These are phyloP conservation scores for Ceratothoa steindachneri DNA, from an alignment of 2,888 invertebrate genomes.

Conservation along the genomic window DNA sequence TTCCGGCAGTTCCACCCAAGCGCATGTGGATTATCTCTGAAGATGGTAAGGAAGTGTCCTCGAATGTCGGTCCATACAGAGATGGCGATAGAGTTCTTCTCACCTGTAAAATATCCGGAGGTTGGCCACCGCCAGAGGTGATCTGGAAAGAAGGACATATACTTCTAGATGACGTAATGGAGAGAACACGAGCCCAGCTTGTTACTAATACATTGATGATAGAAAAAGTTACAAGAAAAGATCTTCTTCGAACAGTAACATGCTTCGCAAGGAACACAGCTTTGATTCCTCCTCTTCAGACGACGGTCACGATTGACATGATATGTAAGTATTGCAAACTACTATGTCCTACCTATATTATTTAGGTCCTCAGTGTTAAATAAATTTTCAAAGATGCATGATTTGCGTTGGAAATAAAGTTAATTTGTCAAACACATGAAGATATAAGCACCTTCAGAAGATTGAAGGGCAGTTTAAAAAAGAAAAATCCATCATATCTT, in stretches of 20 bases:
- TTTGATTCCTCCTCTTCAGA: conserved; percentile 11
- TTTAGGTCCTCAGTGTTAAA: too few relatives aligned
- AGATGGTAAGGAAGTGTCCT: conserved; percentile 9
- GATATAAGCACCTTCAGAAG: too few relatives aligned
- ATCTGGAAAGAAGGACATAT: conserved; percentile 16
- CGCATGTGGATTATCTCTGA: conserved; percentile 15
- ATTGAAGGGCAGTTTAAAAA: too few relatives aligned
- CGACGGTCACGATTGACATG: conserved; percentile 19
- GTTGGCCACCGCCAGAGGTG: conserved; percentile 20
- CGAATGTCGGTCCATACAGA: conserved; percentile 20
- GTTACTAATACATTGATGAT: conserved; percentile 18
- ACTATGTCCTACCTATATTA: too few relatives aligned
- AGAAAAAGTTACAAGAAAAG: conserved; percentile 1
- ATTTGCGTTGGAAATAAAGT: too few relatives aligned
- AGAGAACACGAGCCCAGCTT: neutral
- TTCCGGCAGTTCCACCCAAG: conserved; percentile 25
- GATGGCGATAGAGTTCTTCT: conserved; percentile 14
- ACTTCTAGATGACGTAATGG: conserved; percentile 16
- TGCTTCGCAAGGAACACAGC: conserved; percentile 19
- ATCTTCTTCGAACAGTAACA: conserved; percentile 17
- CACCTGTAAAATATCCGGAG: conserved; percentile 13
- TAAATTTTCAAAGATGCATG: too few relatives aligned
- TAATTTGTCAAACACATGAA: too few relatives aligned
- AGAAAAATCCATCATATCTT: too few relatives aligned
- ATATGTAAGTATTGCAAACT: conserved; percentile 17